phyloP scores from a whole-genome alignment of 2,888 invertebrate species.

The Prenolepis imparis region DNA sequence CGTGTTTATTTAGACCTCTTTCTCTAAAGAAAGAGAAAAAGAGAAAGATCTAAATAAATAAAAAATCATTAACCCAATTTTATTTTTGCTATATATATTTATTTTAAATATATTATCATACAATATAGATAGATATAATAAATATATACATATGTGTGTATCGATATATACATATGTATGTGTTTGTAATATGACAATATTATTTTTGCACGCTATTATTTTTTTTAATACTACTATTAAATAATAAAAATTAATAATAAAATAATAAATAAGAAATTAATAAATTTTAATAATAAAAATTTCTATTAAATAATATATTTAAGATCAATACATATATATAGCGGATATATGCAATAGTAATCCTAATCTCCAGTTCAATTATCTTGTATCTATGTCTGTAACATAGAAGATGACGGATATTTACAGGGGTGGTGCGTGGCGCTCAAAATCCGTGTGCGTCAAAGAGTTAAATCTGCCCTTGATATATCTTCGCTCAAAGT shows the following conservation, averaged over 20 bases:
- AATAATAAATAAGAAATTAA: too few species aligned
- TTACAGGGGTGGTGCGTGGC: conserved; percentile 13
- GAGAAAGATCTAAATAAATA: neutral
- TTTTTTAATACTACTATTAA: too few species aligned
- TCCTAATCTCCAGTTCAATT: neutral
- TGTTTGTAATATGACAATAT: too few species aligned
- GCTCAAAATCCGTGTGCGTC: neutral
- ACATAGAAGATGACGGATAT: conserved; percentile 26
- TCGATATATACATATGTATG: too few species aligned
- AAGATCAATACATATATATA: neutral
- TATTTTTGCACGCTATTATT: too few species aligned
- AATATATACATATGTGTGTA: too few species aligned
- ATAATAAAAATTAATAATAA: too few species aligned
- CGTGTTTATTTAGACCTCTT: neutral
- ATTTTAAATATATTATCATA: too few species aligned
- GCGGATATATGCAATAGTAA: neutral
- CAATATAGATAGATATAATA: too few species aligned
- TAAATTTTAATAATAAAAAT: too few species aligned
- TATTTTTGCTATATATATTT: neutral
- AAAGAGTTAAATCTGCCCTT: conserved; percentile 28
- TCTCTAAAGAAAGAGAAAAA: neutral
- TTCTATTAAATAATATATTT: neutral
- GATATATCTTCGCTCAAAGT: conserved; percentile 43
- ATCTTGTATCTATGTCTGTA: neutral
- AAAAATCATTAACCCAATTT: conserved; percentile 18